Evolutionary conservation across 2,888 invertebrate genomes (phyloP).

Genomic region (Orthosia gothica): DNA sequence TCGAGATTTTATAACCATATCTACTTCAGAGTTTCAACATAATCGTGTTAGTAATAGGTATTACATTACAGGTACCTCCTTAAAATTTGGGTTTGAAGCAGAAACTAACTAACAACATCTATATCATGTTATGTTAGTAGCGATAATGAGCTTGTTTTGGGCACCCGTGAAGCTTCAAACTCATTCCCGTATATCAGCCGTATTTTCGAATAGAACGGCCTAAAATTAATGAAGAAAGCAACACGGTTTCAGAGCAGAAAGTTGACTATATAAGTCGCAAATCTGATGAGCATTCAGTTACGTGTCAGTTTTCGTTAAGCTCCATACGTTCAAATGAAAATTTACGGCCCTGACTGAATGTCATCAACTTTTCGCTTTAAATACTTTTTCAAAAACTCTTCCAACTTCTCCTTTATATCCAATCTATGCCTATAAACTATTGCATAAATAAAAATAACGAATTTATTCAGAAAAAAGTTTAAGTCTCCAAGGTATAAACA

Average conservation of each 20-base stretch:
- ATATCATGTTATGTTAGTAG: not conserved
- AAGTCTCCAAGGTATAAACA: not conserved
- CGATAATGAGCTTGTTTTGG: conserved; percentile 6
- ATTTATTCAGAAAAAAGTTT: not conserved
- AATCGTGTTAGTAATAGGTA: not conserved
- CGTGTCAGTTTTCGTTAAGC: no score
- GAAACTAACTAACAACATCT: conserved; percentile 5
- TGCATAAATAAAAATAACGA: not conserved
- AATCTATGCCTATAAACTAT: not conserved
- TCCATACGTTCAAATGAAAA: no score
- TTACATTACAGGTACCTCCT: not conserved
- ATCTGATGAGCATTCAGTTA: not conserved
- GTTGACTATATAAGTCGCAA: not conserved
- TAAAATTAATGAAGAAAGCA: not conserved
- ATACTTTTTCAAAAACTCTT: no score
- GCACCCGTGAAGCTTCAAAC: not conserved
- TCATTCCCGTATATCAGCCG: not conserved
- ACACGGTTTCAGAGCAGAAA: not conserved
- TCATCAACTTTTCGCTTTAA: no score
- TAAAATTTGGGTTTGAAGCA: not conserved
- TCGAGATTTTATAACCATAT: not conserved
- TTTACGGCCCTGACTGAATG: no score
- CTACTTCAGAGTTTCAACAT: not conserved
- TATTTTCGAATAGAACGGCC: not conserved
- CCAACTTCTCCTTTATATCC: no score